A percentile compares a stretch with the other conserved stretches of the same genome.
Evolutionary conservation across 1,140 invertebrate species (phyloP).

Genomic region (Melipona quadrifasciata): DNA sequence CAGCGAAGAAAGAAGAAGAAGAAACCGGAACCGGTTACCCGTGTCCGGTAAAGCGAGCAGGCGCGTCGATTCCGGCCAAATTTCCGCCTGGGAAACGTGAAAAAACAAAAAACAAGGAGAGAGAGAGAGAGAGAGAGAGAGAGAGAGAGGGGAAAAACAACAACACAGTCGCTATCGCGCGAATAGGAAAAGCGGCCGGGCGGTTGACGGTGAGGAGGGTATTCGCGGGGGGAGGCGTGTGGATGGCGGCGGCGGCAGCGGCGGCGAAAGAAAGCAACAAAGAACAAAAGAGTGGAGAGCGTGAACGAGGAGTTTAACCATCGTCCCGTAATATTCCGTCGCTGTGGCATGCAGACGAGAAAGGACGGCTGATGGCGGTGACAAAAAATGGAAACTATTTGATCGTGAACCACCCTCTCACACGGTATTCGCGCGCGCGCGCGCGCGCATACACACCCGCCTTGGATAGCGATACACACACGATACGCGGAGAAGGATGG

Average conservation of each 20-base stretch:
- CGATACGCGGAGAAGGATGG: slow-evolving; percentile 37
- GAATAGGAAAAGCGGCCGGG: slow-evolving; percentile 43
- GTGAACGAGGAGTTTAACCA: slow-evolving; percentile 67
- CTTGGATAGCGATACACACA: slow-evolving; percentile 34
- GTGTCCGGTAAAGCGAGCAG: neutral
- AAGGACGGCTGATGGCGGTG: slow-evolving; percentile 65
- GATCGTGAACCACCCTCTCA: slow-evolving; percentile 72
- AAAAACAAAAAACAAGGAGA: neutral
- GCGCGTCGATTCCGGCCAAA: neutral
- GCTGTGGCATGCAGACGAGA: slow-evolving; percentile 61
- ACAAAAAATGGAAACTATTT: slow-evolving; percentile 74
- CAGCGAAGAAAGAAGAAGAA: neutral
- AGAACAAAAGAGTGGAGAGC: slow-evolving; percentile 58
- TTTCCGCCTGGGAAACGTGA: neutral
- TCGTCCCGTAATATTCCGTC: slow-evolving; percentile 70
- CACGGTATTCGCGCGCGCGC: neutral
- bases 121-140: neutral
- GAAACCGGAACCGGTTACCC: neutral
- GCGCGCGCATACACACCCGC: neutral
- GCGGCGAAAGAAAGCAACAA: slow-evolving; percentile 31
- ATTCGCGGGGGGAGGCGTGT: slow-evolving; percentile 19
- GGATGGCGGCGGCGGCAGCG: neutral
- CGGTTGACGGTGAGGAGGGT: slow-evolving; percentile 12
- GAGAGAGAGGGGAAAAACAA: neutral
- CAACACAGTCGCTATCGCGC: slow-evolving; percentile 45